Percentiles rank a stretch among this genome's conserved stretches.
Conservation (phyloP, 2,888 invertebrate genomes). For the Erebia palarica region DNA sequence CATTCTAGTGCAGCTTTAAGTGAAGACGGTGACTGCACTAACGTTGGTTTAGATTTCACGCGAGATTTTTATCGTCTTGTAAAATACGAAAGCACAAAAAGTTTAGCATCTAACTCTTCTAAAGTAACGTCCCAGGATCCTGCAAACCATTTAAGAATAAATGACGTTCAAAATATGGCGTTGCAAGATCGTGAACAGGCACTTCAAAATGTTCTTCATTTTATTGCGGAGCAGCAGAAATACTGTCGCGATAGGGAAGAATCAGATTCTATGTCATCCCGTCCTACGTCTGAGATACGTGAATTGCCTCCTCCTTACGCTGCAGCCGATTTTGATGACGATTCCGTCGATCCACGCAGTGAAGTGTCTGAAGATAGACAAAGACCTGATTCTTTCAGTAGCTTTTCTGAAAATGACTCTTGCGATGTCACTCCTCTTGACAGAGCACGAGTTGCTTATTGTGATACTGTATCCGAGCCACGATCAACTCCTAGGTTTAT, state of each 20-base stretch:
- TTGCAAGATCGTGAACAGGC: constrained; percentile 86
- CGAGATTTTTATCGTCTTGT: constrained; percentile 91
- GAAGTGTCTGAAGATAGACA: constrained; percentile 75
- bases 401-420: constrained; percentile 78
- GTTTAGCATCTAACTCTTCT: constrained; percentile 88
- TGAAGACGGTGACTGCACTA: constrained; percentile 86
- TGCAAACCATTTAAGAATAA: constrained; percentile 69
- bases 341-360: constrained; percentile 74
- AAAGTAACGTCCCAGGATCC: constrained; percentile 83
- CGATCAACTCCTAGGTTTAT: constrained; percentile 74
- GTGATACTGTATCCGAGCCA: constrained; percentile 74
- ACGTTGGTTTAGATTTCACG: constrained; percentile 88
- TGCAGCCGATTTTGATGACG: constrained; percentile 75
- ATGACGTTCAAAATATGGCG: constrained; percentile 74
- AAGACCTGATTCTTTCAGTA: constrained; percentile 74
- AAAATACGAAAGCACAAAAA: constrained; percentile 91
- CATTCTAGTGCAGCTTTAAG: constrained; percentile 87
- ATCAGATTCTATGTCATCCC: constrained; percentile 80
- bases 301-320: constrained; percentile 80
- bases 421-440: constrained; percentile 68
- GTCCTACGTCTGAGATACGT: constrained; percentile 81
- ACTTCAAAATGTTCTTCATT: constrained; percentile 87
- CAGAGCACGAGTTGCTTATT: constrained; percentile 61
- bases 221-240: constrained; percentile 89
- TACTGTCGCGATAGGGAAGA: constrained; percentile 85